Evolutionary conservation across 2,113 vertebrate species (phyloP).

Genomic region (Protobothrops mucrosquamatus): DNA sequence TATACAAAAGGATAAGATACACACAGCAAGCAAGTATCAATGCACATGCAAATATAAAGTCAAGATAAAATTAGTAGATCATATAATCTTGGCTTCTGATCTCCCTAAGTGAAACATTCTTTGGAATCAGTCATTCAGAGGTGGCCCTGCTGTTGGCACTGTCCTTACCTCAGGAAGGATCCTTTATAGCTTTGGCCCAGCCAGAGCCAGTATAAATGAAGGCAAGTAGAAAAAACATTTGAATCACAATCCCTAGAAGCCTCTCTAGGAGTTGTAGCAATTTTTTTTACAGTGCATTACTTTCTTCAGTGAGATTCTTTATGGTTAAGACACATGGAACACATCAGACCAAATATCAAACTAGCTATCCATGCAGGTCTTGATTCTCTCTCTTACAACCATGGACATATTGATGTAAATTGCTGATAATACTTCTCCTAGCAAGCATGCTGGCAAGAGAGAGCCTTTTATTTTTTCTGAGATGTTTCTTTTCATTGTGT

Average conservation of each 20-base stretch:
- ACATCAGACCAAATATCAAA: neutral
- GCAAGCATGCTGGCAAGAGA: neutral
- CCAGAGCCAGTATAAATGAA: neutral
- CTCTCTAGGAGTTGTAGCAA: neutral
- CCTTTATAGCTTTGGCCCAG: neutral
- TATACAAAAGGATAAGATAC: neutral
- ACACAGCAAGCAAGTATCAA: neutral
- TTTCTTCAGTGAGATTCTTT: neutral
- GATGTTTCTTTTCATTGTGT: neutral
- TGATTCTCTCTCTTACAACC: neutral
- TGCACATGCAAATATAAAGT: neutral
- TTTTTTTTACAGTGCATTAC: neutral
- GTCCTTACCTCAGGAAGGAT: neutral
- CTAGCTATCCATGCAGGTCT: neutral
- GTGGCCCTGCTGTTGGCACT: neutral
- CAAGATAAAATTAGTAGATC: neutral
- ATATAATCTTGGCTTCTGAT: neutral
- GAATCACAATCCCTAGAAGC: neutral
- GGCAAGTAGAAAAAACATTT: neutral
- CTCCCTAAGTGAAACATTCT: neutral
- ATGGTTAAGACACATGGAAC: neutral
- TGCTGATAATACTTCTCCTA: neutral
- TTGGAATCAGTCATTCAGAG: neutral
- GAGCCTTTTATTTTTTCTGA: neutral
- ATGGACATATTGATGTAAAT: neutral